phyloP scores from a whole-genome alignment of 2,113 vertebrate species.

The Elephas maximus region DNA sequence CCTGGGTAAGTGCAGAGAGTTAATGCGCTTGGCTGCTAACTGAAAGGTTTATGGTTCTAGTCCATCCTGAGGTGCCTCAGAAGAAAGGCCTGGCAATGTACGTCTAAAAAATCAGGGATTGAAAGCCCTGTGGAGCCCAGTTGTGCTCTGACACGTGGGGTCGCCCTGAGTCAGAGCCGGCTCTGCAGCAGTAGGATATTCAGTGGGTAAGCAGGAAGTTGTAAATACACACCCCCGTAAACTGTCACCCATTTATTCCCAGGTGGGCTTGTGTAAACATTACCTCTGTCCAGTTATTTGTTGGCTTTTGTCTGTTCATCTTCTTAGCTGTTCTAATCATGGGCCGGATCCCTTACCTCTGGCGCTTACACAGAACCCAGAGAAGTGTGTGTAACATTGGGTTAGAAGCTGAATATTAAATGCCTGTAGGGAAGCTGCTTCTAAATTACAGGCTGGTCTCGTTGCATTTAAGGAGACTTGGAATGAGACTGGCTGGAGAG shows the following conservation, averaged over 20 bases:
- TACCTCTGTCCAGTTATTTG: background rate
- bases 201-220: background rate
- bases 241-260: fast-evolving
- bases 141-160: too few species aligned
- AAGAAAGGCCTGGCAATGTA: too few species aligned
- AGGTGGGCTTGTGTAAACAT: background rate
- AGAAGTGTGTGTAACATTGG: fast-evolving
- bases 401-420: background rate
- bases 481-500: fast-evolving
- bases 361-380: background rate
- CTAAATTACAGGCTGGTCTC: background rate
- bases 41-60: too few species aligned
- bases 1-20: too few species aligned
- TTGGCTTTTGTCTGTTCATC: too few species aligned
- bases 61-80: too few species aligned
- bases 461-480: background rate
- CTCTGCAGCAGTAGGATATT: too few species aligned
- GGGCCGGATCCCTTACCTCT: background rate
- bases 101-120: too few species aligned
- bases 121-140: too few species aligned
- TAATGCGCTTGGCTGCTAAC: too few species aligned
- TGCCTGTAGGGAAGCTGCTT: background rate
- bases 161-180: too few species aligned
- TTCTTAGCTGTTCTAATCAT: background rate
- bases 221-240: fast-evolving